These are phyloP conservation scores for Pithecia hirsuta DNA, from an alignment of 2,797 vertebrate species.

Conservation along the genomic window DNA sequence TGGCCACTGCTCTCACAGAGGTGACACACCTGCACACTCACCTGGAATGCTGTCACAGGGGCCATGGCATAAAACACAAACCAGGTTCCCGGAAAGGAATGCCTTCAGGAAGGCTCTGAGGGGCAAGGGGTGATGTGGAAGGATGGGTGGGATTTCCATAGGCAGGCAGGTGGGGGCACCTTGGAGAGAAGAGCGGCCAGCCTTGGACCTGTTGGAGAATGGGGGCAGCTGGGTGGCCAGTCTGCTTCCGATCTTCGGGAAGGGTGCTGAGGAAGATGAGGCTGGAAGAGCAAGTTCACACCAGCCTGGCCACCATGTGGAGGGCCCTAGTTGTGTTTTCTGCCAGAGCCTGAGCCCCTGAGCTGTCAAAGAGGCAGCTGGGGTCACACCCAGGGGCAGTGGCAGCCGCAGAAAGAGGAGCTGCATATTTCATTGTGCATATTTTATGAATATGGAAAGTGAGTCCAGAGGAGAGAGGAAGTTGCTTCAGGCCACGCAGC, in stretches of 20 bases:
- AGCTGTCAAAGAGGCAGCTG: background rate
- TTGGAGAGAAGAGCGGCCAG: background rate
- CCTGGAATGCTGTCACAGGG: fast-evolving
- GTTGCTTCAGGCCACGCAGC: background rate
- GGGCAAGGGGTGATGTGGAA: background rate
- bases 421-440: background rate
- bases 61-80: background rate
- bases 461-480: background rate
- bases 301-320: fast-evolving
- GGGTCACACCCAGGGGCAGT: background rate
- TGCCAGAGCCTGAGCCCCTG: no score
- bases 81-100: background rate
- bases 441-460: background rate
- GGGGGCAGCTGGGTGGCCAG: background rate
- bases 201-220: fast-evolving
- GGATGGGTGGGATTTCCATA: background rate
- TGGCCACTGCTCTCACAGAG: background rate
- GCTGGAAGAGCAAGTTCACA: background rate
- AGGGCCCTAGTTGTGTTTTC: background rate
- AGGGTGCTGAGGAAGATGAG: fast-evolving
- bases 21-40: background rate
- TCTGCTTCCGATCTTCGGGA: background rate
- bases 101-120: background rate
- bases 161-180: background rate
- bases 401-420: background rate